Evolutionary conservation across 2,797 vertebrate genomes (phyloP).

Genomic region (Acipenser oxyrinchus): DNA sequence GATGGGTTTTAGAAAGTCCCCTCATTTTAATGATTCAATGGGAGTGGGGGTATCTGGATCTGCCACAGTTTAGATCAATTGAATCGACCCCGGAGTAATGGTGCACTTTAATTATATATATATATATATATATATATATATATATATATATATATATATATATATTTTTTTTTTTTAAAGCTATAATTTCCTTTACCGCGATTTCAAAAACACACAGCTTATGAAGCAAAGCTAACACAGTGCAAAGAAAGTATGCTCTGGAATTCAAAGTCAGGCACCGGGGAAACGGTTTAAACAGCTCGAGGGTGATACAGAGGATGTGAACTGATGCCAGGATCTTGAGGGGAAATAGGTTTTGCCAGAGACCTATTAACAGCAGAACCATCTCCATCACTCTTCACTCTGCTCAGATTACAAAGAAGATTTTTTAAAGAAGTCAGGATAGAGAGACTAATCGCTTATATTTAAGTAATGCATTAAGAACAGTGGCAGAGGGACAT

Average conservation of each 20-base stretch:
- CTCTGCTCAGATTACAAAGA: constrained; percentile 20
- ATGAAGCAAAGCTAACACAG: neutral
- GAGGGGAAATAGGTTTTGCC: constrained; percentile 12
- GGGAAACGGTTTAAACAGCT: constrained; percentile 11
- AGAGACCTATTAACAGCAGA: constrained; percentile 11
- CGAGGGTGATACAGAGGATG: constrained; percentile 9
- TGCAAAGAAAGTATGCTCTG: neutral
- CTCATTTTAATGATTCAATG: too few relatives aligned
- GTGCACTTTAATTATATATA: too few relatives aligned
- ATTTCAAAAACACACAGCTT: too few relatives aligned
- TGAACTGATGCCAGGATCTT: neutral
- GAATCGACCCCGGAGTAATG: too few relatives aligned
- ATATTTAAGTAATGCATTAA: constrained; percentile 19
- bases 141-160: too few relatives aligned
- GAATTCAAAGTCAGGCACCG: neutral
- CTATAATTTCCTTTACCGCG: neutral
- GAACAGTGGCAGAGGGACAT: constrained; percentile 8
- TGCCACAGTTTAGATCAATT: too few relatives aligned
- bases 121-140: too few relatives aligned
- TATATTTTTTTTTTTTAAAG: neutral
- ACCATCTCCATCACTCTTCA: constrained; percentile 14
- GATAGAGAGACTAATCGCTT: constrained; percentile 20
- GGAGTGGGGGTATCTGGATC: too few relatives aligned
- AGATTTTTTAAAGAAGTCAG: constrained; percentile 13
- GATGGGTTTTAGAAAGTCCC: too few relatives aligned